Conservation (phyloP, 2,113 vertebrate genomes). For the Epinephelus cyanopodus region DNA sequence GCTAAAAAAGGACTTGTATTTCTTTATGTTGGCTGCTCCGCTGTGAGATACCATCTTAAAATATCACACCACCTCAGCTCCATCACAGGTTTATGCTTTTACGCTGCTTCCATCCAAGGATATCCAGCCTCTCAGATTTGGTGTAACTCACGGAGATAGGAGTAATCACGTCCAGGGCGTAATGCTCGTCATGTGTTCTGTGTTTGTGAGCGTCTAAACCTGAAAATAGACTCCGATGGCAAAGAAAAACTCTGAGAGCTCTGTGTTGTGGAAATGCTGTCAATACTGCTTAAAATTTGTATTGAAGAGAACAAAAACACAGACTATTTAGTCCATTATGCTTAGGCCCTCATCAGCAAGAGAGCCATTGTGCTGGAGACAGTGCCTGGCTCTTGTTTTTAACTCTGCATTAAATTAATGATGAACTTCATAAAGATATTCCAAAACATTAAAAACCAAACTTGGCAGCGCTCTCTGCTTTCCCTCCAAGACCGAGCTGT, state of each 20-base stretch:
- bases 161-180: background rate
- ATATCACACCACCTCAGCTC: conserved; percentile 22
- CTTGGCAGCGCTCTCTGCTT: background rate
- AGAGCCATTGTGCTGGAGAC: background rate
- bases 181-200: conserved; percentile 40
- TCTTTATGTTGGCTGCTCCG: conserved; percentile 8
- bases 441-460: conserved; percentile 13
- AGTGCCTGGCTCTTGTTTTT: conserved; percentile 23
- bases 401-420: conserved; percentile 23
- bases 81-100: background rate
- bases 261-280: conserved; percentile 22
- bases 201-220: background rate
- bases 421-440: conserved; percentile 20
- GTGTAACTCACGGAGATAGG: background rate
- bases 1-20: conserved; percentile 20
- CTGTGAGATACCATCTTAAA: conserved; percentile 40
- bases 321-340: background rate
- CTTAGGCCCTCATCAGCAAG: background rate
- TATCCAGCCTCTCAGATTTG: background rate
- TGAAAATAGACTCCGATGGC: conserved; percentile 8
- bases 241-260: conserved; percentile 3
- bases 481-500: conserved; percentile 22
- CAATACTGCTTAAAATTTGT: conserved; percentile 12
- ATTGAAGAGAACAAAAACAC: background rate
- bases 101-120: conserved; percentile 18